Conservation (phyloP, 2,888 invertebrate genomes). For the Diplazon laetatorius region DNA sequence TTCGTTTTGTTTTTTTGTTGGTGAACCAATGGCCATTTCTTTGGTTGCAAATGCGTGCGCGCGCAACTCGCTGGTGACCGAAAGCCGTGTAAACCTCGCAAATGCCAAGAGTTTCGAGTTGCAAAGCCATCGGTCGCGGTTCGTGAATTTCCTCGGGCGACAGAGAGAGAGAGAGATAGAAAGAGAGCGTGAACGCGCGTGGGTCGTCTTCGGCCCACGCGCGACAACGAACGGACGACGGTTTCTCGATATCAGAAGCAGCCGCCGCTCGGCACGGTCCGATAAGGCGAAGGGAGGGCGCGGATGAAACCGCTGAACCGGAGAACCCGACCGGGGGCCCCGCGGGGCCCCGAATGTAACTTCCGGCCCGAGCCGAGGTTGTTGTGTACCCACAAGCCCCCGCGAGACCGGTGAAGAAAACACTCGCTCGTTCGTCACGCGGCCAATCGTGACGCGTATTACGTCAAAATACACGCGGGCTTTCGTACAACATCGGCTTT, state of each 20-base stretch:
- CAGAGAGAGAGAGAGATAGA: conserved; percentile 5
- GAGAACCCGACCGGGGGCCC: conserved; percentile 11
- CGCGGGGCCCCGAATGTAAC: conserved; percentile 13
- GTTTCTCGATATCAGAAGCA: conserved; percentile 49
- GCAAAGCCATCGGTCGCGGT: conserved; percentile 37
- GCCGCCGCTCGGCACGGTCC: conserved; percentile 46
- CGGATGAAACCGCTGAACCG: conserved; percentile 42
- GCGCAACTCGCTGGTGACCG: not conserved
- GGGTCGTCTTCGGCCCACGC: conserved; percentile 56
- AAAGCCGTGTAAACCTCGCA: conserved; percentile 4
- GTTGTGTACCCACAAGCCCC: no score
- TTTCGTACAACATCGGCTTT: conserved; percentile 30
- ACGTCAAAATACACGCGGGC: conserved; percentile 55
- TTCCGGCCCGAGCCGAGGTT: conserved; percentile 3
- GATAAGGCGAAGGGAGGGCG: conserved; percentile 62
- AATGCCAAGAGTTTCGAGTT: conserved; percentile 39
- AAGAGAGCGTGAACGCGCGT: conserved; percentile 22
- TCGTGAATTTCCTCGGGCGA: conserved; percentile 51
- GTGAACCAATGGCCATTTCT: no score
- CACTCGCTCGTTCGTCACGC: conserved; percentile 55
- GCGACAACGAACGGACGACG: conserved; percentile 43
- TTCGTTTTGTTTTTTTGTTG: no score
- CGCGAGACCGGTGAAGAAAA: no score
- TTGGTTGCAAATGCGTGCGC: no score
- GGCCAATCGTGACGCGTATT: conserved; percentile 61